phyloP scores from a whole-genome alignment of 1,140 invertebrate species.

The Plodia interpunctella region DNA sequence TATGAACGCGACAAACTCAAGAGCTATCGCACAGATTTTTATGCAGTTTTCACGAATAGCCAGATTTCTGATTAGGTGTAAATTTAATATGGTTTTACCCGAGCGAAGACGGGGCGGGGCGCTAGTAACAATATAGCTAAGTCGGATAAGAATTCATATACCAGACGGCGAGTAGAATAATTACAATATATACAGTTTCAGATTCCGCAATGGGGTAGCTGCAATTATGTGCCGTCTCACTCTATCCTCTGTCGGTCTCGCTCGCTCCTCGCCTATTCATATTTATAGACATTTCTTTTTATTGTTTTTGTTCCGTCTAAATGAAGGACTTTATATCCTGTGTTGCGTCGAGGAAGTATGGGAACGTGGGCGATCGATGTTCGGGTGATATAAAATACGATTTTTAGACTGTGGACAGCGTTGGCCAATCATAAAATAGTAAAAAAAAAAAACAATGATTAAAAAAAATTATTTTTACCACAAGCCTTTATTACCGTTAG shows the following conservation, averaged over 20 bases:
- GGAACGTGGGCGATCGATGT: not conserved
- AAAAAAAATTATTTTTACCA: too few relatives aligned
- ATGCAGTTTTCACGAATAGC: too few relatives aligned
- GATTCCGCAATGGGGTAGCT: constrained; percentile 7
- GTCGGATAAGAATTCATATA: not conserved
- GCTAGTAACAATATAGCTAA: not conserved
- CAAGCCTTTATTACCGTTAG: too few relatives aligned
- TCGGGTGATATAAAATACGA: not conserved
- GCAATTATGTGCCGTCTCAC: constrained; percentile 12
- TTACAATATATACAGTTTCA: constrained; percentile 7
- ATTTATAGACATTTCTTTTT: constrained; percentile 23
- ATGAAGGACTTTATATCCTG: constrained; percentile 12
- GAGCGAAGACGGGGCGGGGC: too few relatives aligned
- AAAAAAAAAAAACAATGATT: too few relatives aligned
- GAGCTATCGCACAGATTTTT: too few relatives aligned
- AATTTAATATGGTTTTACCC: too few relatives aligned
- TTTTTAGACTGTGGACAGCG: too few relatives aligned
- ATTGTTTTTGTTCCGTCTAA: constrained; percentile 20
- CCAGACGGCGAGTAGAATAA: not conserved
- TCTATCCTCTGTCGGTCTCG: constrained; percentile 10
- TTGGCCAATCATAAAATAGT: too few relatives aligned
- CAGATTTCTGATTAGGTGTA: too few relatives aligned
- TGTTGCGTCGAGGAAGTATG: not conserved
- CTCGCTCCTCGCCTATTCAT: constrained; percentile 17
- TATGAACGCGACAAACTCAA: too few relatives aligned